A percentile compares a stretch with the other conserved stretches of the same genome.
These are phyloP conservation scores for Hypocryptadius cinnamomeus DNA, from an alignment of 2,113 vertebrate genomes.

Conservation along the genomic window DNA sequence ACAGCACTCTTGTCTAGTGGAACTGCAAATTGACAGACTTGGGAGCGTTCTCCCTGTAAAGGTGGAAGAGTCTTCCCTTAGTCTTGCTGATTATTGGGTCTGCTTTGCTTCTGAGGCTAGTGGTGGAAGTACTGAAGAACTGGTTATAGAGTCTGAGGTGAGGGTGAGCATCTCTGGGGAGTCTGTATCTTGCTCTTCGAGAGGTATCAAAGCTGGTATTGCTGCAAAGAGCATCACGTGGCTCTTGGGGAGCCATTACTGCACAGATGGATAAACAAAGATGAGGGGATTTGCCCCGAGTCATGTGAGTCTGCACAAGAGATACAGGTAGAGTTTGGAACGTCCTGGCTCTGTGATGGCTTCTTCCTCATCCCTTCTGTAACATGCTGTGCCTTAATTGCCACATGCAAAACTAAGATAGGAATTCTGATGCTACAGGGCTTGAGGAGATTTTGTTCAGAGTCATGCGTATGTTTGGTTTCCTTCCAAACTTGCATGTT, in stretches of 20 bases:
- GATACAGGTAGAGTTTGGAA: not conserved
- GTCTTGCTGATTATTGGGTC: not conserved
- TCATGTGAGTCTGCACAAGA: not conserved
- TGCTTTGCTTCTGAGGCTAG: not conserved
- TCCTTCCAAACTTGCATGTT: not conserved
- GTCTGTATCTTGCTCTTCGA: not conserved
- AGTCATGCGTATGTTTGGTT: not conserved
- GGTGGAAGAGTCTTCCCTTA: not conserved
- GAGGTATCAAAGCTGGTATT: not conserved
- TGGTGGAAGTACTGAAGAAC: not conserved
- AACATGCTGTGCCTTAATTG: not conserved
- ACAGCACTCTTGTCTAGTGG: not conserved
- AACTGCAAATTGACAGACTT: not conserved
- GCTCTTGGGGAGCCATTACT: not conserved
- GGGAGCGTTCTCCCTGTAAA: not conserved
- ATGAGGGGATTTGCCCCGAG: not conserved
- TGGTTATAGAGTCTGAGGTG: not conserved
- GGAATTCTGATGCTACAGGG: not conserved
- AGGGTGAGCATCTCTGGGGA: not conserved
- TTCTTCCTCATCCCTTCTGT: not conserved
- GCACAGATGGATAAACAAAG: not conserved
- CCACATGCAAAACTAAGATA: not conserved
- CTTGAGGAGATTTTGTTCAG: not conserved
- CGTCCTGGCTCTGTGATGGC: not conserved
- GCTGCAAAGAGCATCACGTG: not conserved